Percentiles rank a stretch among this genome's conserved stretches.
Evolutionary conservation across 1,140 invertebrate genomes (phyloP).

Genomic region (Drepana arcuata): DNA sequence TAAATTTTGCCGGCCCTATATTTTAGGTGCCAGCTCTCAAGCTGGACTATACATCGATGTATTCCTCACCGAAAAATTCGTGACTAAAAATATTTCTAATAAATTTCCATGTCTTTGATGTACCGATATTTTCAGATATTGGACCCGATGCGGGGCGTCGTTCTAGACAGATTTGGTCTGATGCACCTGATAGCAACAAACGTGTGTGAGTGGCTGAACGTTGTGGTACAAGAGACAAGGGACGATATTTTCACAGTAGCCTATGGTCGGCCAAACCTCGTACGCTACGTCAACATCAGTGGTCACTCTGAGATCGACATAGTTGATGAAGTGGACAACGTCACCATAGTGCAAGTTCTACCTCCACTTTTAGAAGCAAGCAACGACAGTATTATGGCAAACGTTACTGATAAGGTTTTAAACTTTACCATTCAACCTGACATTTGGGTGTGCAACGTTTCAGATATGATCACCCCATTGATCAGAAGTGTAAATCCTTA

Average conservation of each 20-base stretch:
- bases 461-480: slow-evolving; percentile 75
- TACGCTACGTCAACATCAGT: slow-evolving; percentile 40
- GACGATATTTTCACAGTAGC: slow-evolving; percentile 72
- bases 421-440: slow-evolving; percentile 26
- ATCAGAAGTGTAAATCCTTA: slow-evolving; percentile 78
- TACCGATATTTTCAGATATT: slow-evolving; percentile 40
- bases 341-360: slow-evolving; percentile 15
- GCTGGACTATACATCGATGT: too few species aligned
- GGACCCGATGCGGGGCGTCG: slow-evolving; percentile 63
- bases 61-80: too few species aligned
- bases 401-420: slow-evolving; percentile 11
- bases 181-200: slow-evolving; percentile 76
- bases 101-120: too few species aligned
- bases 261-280: slow-evolving; percentile 29
- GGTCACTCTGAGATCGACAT: slow-evolving; percentile 26
- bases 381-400: slow-evolving; percentile 17
- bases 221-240: slow-evolving; percentile 76
- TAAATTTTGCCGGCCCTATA: too few species aligned
- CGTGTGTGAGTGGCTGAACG: slow-evolving; percentile 77
- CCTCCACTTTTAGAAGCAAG: slow-evolving; percentile 5
- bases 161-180: slow-evolving; percentile 74
- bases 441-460: slow-evolving; percentile 52
- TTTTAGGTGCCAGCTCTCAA: too few species aligned
- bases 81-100: too few species aligned
- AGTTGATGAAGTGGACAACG: slow-evolving; percentile 27